A percentile compares a stretch with the other conserved stretches of the same genome.
Conservation (phyloP, 2,797 vertebrate genomes). For the Eptatretus atami region DNA sequence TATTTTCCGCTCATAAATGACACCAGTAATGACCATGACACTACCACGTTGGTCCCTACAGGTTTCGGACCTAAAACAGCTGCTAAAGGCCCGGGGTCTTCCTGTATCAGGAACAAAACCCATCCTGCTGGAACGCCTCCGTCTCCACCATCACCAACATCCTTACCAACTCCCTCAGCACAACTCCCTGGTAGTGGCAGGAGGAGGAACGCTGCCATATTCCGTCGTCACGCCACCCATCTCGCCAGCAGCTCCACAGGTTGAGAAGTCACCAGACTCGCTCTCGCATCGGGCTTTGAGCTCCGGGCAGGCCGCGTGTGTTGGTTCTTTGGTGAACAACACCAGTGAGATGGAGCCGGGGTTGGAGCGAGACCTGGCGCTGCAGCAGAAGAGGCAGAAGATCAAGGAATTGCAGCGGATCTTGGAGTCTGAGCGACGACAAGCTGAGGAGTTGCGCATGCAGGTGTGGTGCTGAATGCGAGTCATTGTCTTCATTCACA, state of each 20-base stretch:
- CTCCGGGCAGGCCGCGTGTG: neutral
- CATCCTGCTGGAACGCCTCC: slow-evolving; percentile 36
- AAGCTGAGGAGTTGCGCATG: slow-evolving; percentile 20
- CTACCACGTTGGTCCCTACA: slow-evolving; percentile 11
- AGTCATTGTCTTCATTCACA: neutral
- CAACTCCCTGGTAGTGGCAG: slow-evolving; percentile 14
- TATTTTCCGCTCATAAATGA: too few species aligned
- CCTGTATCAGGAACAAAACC: slow-evolving; percentile 60
- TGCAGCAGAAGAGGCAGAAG: slow-evolving; percentile 11
- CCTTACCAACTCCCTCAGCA: slow-evolving; percentile 16
- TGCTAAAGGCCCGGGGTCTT: slow-evolving; percentile 45
- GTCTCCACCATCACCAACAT: slow-evolving; percentile 25
- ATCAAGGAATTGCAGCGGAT: slow-evolving; percentile 11
- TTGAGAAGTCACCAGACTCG: neutral
- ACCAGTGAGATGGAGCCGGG: slow-evolving; percentile 6
- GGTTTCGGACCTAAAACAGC: slow-evolving; percentile 58
- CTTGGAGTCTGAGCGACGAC: slow-evolving; percentile 14
- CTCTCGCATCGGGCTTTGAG: neutral
- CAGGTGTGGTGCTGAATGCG: slow-evolving; percentile 33
- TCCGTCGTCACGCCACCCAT: slow-evolving; percentile 11
- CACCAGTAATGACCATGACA: too few species aligned
- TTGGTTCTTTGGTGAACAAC: slow-evolving; percentile 16
- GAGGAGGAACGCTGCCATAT: slow-evolving; percentile 9
- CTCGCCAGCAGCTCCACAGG: slow-evolving; percentile 13
- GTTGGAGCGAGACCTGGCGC: slow-evolving; percentile 10